Conservation (phyloP, 2,797 vertebrate genomes). For the Hipposideros larvatus region DNA sequence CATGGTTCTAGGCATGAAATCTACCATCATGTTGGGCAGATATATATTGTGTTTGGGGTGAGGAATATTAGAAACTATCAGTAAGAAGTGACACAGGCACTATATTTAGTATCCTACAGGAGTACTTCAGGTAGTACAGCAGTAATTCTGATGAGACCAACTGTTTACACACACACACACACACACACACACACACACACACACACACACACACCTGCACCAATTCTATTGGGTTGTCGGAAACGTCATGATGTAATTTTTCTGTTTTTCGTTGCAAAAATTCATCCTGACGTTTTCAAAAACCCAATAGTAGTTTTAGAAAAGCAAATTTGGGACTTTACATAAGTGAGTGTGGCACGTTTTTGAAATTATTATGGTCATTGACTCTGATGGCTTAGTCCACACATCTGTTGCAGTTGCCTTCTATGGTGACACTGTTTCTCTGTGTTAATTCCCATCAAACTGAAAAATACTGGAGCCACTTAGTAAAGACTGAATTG, state of each 20-base stretch:
- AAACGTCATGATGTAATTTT: no score
- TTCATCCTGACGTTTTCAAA: no score
- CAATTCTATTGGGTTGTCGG: no score
- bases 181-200: conserved; percentile 61
- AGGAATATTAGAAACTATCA: conserved; percentile 57
- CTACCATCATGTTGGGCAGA: conserved; percentile 70
- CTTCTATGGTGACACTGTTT: conserved; percentile 82
- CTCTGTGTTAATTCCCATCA: conserved; percentile 83
- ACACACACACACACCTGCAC: conserved; percentile 46
- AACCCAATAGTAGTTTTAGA: conserved; percentile 22
- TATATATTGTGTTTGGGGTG: conserved; percentile 71
- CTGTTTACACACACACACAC: conserved; percentile 72
- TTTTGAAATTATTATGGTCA: conserved; percentile 83
- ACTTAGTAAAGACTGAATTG: conserved; percentile 84
- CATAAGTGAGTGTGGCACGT: conserved; percentile 79
- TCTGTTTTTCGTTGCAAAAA: no score
- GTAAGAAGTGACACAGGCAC: conserved; percentile 65
- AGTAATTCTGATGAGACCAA: conserved; percentile 81
- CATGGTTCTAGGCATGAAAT: conserved; percentile 45
- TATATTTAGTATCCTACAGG: conserved; percentile 82
- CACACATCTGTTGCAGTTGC: conserved; percentile 79
- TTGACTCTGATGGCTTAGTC: conserved; percentile 82
- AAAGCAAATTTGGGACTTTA: conserved; percentile 65
- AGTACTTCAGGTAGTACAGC: conserved; percentile 77
- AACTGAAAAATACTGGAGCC: conserved; percentile 77